Base-by-base conservation (phyloP, 2,113 vertebrate species). In the Labeo rohita region DNA sequence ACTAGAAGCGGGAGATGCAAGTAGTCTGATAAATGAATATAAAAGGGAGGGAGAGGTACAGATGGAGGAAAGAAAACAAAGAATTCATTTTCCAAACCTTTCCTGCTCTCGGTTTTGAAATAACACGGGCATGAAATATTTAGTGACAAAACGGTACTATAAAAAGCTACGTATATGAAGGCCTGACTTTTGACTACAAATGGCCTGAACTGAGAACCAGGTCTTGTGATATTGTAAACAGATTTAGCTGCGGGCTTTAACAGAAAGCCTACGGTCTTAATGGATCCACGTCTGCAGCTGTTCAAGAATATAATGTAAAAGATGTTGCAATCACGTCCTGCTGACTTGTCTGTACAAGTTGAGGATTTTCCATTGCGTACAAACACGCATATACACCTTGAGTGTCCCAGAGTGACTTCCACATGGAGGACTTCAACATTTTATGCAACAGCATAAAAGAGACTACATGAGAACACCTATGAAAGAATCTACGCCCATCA, bases 101-200 rank as follows among this genome's bases (percentile, higher is more conserved):
- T 59, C 61, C 82, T 59, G 56, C 50, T 18, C 74, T 82, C 87
- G 82, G 23, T 56, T 82, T 77, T 76, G 54, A 56, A 65, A 72
- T 61, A 49, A 39, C 72, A 63, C 2, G 21, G 18, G 16, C 8
- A 49, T 11, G 18, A 7, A 28, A 81, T 50, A 16, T 2, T 1
- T 3, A 49, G 16, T 36, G 23, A 61, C 47, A 80, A 74, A 72
- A 2, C 4, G 12, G 59, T 36, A 28, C 36, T 49, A 78, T n/a
- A 39, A 83, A 23, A 61, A 79, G 54, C 6, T 61, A 61, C 8
- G 54, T 76, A 54, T 52, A 52, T 50, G 39, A 52, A 49, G 6
- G 52, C 16, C 76, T 59, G 16, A 78, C 39, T 3, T 54, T 3
- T 18, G 9, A 10, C 28, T n/a, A 7, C 49, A 50, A 52, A 76